A percentile compares a stretch with the other conserved stretches of the same genome.
Conservation (phyloP, 35 echinoderm and acorn worm species). For the Nesometra sesokonis region DNA sequence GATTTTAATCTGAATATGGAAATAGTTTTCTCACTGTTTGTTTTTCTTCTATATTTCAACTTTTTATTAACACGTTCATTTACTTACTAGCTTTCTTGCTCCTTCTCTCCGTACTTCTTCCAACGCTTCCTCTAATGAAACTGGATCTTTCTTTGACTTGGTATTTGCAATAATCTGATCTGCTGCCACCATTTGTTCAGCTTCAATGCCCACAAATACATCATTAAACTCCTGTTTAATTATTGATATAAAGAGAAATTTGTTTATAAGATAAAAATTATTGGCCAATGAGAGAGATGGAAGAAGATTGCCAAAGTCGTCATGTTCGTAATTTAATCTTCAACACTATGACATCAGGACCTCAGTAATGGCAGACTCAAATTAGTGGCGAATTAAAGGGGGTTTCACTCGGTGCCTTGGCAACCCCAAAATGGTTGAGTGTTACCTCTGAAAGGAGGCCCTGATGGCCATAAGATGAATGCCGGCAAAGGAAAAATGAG, state of each 20-base stretch:
- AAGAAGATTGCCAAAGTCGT: not conserved
- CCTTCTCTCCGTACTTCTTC: not conserved
- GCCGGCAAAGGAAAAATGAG: too few relatives aligned
- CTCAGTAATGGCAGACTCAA: too few relatives aligned
- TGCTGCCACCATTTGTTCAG: not conserved
- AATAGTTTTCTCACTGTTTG: slow-evolving; percentile 34
- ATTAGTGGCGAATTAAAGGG: too few relatives aligned
- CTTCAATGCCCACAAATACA: not conserved
- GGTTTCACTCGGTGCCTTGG: too few relatives aligned
- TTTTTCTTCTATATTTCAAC: slow-evolving; percentile 47
- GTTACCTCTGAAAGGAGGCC: too few relatives aligned
- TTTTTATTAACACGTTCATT: not conserved
- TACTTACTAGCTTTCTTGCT: not conserved
- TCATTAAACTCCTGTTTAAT: not conserved
- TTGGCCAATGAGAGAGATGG: too few relatives aligned
- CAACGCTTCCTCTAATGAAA: not conserved
- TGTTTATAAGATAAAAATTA: too few relatives aligned
- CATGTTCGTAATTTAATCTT: slow-evolving; percentile 35
- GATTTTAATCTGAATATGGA: not conserved
- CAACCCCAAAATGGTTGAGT: too few relatives aligned
- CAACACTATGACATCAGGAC: too few relatives aligned
- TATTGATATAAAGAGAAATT: too few relatives aligned
- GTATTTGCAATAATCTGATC: not conserved
- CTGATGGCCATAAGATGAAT: too few relatives aligned
- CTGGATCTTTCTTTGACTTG: not conserved